Evolutionary conservation across 2,797 vertebrate species (phyloP), one percentile per base, ranked within the genome.

Genomic region (Micropoecilia bifurca): DNA sequence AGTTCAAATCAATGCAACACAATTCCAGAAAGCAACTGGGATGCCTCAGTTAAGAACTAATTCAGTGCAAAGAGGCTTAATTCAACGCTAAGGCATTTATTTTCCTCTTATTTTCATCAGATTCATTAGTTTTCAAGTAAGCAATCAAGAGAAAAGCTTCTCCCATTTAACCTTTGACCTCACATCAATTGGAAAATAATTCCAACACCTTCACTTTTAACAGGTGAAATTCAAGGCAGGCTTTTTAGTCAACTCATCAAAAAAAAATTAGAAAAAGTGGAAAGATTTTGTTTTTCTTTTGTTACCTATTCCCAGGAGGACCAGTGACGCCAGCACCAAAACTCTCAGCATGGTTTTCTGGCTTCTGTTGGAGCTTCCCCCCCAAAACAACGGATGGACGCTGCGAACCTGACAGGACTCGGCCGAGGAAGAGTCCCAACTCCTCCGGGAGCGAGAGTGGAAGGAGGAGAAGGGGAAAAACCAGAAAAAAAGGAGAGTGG

Each of bases 271-370:
- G 55, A 66, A 22, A 74, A 82, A 72, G 33, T 74, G 73, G 28
- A 82, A 80, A 83, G 45, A 79, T 57, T 13, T 43, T 0, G 36
- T 1, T 47, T 47, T 25, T 68, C 48, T 48, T 39, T 75, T 77
- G 88, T 95, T 96, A 96, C 95, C 95, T 95, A 92, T 88, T 91
- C 93, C 93, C 90, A 96, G 92, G 85, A 96, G 83, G 81, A 89
- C 88, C 4, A 94, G 79, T 66, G 95, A 92, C 76, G 93, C 93
- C 87, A 96, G 88, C 84, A 92, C 94, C 92, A 95, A 85, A 82
- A 95, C 84, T 85, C 91, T 93, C 89, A 96, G 87, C 96, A 96
- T 96, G 94, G 87, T 93, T 90, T 69, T 85, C 88, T 84, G 85
- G 87, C 86, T 90, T 93, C 81, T 84, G 76, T 50, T 71, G 80